Evolutionary conservation across 2,113 vertebrate species (phyloP), one percentile per base, ranked within the genome.

Genomic region (Guaruba guarouba): DNA sequence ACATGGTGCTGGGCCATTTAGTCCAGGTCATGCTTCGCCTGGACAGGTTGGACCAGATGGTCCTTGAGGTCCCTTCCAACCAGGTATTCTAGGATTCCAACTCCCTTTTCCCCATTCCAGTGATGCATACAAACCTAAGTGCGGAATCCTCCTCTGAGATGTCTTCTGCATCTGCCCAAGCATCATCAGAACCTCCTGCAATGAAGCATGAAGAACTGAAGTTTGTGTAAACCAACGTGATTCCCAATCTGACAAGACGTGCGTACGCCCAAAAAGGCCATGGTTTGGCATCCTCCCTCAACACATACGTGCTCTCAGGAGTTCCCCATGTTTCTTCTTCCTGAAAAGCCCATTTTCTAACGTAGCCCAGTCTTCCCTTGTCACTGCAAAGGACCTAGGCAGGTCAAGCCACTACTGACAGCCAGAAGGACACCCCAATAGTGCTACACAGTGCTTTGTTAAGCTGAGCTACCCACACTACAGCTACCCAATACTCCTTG

Each of bases 151-250:
- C 99, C 91, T 99, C 99, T 1, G 98, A 98, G 86, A 99, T 92
- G 68, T 99, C 99, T 84, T 99, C 99, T 9, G 98, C 93, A 84
- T 99, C 99, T 2, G 98, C 98, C 98, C 98, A 98, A 15, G 99
- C 98, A 92, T 99, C 99, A 19, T 99, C 99, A 77, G 98, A 98
- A 85, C 99, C 99, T 83, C 99, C 99, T 99, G 96, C 68, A 95
- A 96, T 69, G 76, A 94, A 94, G 41, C 23, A 79, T 67, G 49
- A 82, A 77, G 51, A 88, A 78, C 6, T 23, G 29, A 80, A 79
- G 33, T 25, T 44, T 14, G 19, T 10, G 6, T 17, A 81, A 93
- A 67, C 14, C 61, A 79, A 8, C 7, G 25, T 5, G 7, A 39
- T 22, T 13, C 52, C 10, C 37, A 69, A 0, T 19, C 57, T 24